Conservation (phyloP, 2,113 vertebrate genomes). For the Oryctolagus cuniculus region mOryCun1.1 NC_091443.1:20243001-20243500, state of each 20-base stretch:
- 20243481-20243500: neutral
- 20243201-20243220: rapidly evolving
- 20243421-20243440: neutral
- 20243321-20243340: neutral
- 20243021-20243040: neutral
- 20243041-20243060: neutral
- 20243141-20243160: neutral
- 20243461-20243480: neutral
- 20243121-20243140: neutral
- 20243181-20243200: neutral
- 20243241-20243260: neutral
- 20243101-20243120: neutral
- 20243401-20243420: neutral
- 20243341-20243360: neutral
- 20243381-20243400: neutral
- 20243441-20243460: neutral
- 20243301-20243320: neutral
- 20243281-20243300: neutral
- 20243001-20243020: neutral
- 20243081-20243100: neutral
- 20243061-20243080: neutral
- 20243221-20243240: neutral
- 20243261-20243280: neutral
- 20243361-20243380: neutral
- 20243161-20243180: neutral